Evolutionary conservation across 2,888 invertebrate genomes (phyloP).

Genomic region (Lapara coniferarum): DNA sequence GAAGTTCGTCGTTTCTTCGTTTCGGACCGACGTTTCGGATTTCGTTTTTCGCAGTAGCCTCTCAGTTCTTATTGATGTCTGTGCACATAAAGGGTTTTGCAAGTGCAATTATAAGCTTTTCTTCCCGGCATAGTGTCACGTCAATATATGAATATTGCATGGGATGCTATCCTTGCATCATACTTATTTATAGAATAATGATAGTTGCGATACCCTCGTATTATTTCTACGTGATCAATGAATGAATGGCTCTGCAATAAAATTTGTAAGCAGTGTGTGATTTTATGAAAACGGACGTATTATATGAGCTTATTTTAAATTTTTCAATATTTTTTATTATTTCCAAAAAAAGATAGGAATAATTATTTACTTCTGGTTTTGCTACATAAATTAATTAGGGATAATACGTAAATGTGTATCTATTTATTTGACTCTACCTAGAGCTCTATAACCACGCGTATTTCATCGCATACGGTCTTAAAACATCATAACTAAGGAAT

Average conservation of each 20-base stretch:
- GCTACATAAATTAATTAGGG: too few species aligned
- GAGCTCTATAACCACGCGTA: too few species aligned
- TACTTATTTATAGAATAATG: conserved; percentile 10
- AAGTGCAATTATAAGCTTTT: conserved; percentile 5
- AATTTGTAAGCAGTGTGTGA: background rate
- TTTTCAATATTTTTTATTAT: too few species aligned
- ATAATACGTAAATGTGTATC: too few species aligned
- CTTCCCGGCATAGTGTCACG: conserved; percentile 12
- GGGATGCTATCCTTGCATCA: background rate
- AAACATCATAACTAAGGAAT: too few species aligned
- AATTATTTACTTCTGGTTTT: too few species aligned
- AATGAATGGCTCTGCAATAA: background rate
- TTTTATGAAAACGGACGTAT: background rate
- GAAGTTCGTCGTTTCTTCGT: too few species aligned
- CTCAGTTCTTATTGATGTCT: background rate
- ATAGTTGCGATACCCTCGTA: background rate
- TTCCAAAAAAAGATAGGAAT: too few species aligned
- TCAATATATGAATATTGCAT: conserved; percentile 16
- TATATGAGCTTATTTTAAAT: background rate
- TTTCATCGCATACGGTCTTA: too few species aligned
- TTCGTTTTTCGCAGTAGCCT: too few species aligned
- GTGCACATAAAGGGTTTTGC: background rate
- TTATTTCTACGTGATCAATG: background rate
- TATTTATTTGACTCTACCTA: too few species aligned
- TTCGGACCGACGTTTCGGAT: too few species aligned